Base-by-base conservation (phyloP, 2,888 invertebrate genomes). In the Drosophila subquinaria region DNA sequence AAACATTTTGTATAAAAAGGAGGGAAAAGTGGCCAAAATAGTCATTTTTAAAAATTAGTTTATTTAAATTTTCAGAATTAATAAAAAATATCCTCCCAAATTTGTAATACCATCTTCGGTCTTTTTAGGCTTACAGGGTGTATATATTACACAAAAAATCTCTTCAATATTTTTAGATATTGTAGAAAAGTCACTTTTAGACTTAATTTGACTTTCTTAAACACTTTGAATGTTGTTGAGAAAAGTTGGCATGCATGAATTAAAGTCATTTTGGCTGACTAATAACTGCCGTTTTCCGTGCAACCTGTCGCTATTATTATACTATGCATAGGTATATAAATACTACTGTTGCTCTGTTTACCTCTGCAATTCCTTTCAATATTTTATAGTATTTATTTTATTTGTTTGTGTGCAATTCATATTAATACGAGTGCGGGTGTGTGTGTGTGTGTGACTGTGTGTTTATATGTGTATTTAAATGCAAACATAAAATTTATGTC, bases 401-500 rank as follows among this genome's bases (percentile, higher is more conserved):
- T 61, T 59, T 73, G 27, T 60, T 69, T 64, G 55, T 78, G 50
- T 69, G 57, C 59, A 77, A 73, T 66, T 63, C 69, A 76, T 75
- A 68, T 80, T 72, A 65, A 73, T 68, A 33, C 50, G 56, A 9
- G 47, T 60, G 60, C 17, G 40, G 38, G 23, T 45, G 51, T 30
- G 35, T 56, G 59, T 17, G 59, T 17, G 17, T 52, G 45, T 35
- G 56, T 51, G 61, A 36, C 36, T 47, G 42, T 61, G 56, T 56
- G 52, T 62, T 55, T 82, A 66, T 86, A 60, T 30, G 30, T 83
- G 76, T 83, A 90, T 90, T 90, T 89, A 90, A 90, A 91, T 89
- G 90, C 90, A 90, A 91, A 90, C 89, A 91, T 82, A 79, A 91
- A 91, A 90, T 90, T 87, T 74, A 81, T 91, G 91, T 90, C 91